A percentile compares a stretch with the other conserved stretches of the same genome.
Evolutionary conservation across 2,888 invertebrate genomes (phyloP).

Genomic region (Netelia inedita): DNA sequence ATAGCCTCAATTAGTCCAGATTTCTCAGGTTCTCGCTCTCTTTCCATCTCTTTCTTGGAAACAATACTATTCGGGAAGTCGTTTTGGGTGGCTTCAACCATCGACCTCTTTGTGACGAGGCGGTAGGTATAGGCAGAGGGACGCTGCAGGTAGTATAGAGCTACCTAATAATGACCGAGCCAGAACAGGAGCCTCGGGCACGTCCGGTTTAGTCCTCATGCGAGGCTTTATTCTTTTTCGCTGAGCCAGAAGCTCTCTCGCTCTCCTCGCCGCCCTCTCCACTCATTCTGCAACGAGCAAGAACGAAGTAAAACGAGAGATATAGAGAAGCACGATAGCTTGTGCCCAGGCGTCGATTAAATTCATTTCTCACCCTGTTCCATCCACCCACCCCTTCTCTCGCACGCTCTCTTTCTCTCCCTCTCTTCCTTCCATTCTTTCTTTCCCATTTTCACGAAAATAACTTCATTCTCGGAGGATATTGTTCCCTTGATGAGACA

Average conservation of each 20-base stretch:
- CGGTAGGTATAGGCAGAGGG: neutral
- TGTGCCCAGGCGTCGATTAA: slow-evolving; percentile 62
- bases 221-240: slow-evolving; percentile 59
- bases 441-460: slow-evolving; percentile 33
- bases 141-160: slow-evolving; percentile 4
- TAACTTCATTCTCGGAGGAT: slow-evolving; percentile 38
- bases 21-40: slow-evolving; percentile 54
- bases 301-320: slow-evolving; percentile 22
- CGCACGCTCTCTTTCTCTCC: slow-evolving; percentile 35
- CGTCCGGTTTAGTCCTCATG: slow-evolving; percentile 57
- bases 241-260: slow-evolving; percentile 60
- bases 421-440: slow-evolving; percentile 34
- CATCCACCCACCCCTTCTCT: slow-evolving; percentile 45
- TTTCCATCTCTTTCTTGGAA: slow-evolving; percentile 33
- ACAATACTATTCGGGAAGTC: slow-evolving; percentile 57
- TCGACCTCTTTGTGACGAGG: slow-evolving; percentile 64
- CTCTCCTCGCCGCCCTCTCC: slow-evolving; percentile 19
- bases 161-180: slow-evolving; percentile 63
- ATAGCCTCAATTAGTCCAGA: slow-evolving; percentile 67
- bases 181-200: slow-evolving; percentile 61
- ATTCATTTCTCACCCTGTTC: slow-evolving; percentile 60
- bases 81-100: slow-evolving; percentile 56
- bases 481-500: slow-evolving; percentile 48
- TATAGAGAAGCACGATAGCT: slow-evolving; percentile 59
- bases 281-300: neutral